Percentiles rank a stretch among this genome's conserved stretches.
phyloP scores from a whole-genome alignment of 2,888 invertebrate genomes.

The Chirona hameri region DNA sequence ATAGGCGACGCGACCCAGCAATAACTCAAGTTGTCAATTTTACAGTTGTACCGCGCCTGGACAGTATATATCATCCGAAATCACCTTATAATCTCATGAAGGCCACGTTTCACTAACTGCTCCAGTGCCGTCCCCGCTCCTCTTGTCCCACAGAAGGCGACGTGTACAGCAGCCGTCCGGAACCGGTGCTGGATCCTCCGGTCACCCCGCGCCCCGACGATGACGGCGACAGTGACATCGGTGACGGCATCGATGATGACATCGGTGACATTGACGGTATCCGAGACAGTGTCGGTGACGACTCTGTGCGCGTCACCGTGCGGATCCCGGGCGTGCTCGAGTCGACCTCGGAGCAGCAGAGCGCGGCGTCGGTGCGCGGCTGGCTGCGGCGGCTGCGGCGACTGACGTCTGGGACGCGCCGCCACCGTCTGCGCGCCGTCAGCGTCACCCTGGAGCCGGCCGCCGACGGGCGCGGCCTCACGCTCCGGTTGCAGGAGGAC shows the following conservation, averaged over 20 bases:
- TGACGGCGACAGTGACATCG: not conserved
- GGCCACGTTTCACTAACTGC: too few species aligned
- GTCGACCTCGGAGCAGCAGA: not conserved
- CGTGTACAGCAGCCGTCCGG: not conserved
- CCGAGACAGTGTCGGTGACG: too few species aligned
- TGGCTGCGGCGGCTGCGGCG: constrained; percentile 13
- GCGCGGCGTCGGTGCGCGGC: not conserved
- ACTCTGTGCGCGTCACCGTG: not conserved
- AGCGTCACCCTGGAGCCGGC: not conserved
- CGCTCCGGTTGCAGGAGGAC: not conserved
- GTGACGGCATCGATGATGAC: not conserved
- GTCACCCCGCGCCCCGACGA: too few species aligned
- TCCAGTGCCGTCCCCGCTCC: too few species aligned
- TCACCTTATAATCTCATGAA: too few species aligned
- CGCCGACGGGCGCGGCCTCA: not conserved
- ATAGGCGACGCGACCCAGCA: too few species aligned
- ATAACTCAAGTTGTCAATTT: too few species aligned
- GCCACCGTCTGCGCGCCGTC: not conserved
- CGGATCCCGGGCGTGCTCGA: not conserved
- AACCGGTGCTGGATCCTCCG: not conserved
- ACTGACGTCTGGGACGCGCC: not conserved
- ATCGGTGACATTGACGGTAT: too few species aligned
- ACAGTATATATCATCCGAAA: too few species aligned
- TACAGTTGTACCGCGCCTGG: too few species aligned
- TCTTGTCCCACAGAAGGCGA: not conserved